Evolutionary conservation across 2,888 invertebrate genomes (phyloP), one percentile per base, ranked within the genome.

Genomic region (Allolobophora icterica): DNA sequence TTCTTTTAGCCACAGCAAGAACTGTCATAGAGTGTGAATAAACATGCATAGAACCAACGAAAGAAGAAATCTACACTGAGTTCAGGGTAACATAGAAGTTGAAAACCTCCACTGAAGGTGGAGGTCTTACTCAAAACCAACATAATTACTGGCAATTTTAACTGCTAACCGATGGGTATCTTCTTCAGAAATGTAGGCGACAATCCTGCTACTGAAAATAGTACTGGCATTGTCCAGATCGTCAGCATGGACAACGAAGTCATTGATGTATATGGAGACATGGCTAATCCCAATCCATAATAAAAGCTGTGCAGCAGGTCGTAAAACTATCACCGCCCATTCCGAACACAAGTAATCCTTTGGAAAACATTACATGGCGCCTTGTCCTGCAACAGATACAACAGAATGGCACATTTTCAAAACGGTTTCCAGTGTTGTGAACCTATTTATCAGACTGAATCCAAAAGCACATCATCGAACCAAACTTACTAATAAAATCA

Each of bases 231-330:
- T 24, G 87, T 87, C 34, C 87, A 87, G 35, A 87, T 21, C 38
- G 87, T 87, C 35, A 87, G 34, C 34, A 87, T 11, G 8, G 87
- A 33, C 19, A 87, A 17, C 38, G 35, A 35, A 34, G 34, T 35
- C 87, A 87, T 34, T 24, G 87, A 87, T 87, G 87, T 87, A 35
- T 34, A 34, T 33, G 24, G n/a, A 38, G 87, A 34, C 87, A 87
- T 87, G 87, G 87, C 87, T 87, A 87, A 87, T 87, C 34, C 34
- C 38, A 87, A 87, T 87, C 87, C 87, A 87, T 87, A 87, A 35
- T 87, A 87, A 35, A 87, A 35, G 11, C 87, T 38, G 38, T 87
- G 35, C 35, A 24, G 38, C 87, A 35, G 35, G 38, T 38, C n/a
- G 19, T 38, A 34, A 87, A 87, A 87, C 87, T 87, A 87, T 87